phyloP scores from a whole-genome alignment of 2,888 invertebrate species.

The Chloromyia formosa region DNA sequence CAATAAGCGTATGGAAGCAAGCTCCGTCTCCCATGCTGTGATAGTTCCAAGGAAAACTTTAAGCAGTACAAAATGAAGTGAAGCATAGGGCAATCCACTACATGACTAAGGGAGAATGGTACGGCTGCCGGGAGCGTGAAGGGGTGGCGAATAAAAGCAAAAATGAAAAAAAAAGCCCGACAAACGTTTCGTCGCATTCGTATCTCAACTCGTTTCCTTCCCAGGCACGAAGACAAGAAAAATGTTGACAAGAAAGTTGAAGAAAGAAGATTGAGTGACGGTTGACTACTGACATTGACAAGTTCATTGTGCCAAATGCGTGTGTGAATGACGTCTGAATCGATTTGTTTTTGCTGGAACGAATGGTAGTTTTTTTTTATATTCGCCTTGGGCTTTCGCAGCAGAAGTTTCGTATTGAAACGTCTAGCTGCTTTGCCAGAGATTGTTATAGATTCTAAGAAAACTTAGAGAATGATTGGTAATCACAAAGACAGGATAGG shows the following conservation, averaged over 20 bases:
- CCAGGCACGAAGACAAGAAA: constrained; percentile 25
- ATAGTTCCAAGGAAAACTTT: constrained; percentile 31
- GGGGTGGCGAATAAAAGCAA: neutral
- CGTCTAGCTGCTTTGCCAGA: neutral
- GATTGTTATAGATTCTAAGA: too few species aligned
- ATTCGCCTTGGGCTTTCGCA: neutral
- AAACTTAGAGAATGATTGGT: too few species aligned
- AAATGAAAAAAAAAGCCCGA: neutral
- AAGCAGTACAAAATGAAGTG: constrained; percentile 10
- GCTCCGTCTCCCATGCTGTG: constrained; percentile 5
- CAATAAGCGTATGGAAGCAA: neutral
- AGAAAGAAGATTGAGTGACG: constrained; percentile 51
- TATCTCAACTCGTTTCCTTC: constrained; percentile 11
- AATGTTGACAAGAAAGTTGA: constrained; percentile 47
- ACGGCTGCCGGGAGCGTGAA: too few species aligned
- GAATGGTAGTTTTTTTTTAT: constrained; percentile 8
- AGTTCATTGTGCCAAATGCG: constrained; percentile 51
- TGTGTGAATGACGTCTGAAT: constrained; percentile 52
- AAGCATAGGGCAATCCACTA: constrained; percentile 18
- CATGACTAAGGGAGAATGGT: too few species aligned
- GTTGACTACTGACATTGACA: constrained; percentile 51
- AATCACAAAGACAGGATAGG: too few species aligned
- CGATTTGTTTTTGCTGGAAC: constrained; percentile 46
- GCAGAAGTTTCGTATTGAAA: neutral
- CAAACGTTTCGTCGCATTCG: constrained; percentile 11